phyloP scores from a whole-genome alignment of 2,797 vertebrate species.

The Morelia viridis region DNA sequence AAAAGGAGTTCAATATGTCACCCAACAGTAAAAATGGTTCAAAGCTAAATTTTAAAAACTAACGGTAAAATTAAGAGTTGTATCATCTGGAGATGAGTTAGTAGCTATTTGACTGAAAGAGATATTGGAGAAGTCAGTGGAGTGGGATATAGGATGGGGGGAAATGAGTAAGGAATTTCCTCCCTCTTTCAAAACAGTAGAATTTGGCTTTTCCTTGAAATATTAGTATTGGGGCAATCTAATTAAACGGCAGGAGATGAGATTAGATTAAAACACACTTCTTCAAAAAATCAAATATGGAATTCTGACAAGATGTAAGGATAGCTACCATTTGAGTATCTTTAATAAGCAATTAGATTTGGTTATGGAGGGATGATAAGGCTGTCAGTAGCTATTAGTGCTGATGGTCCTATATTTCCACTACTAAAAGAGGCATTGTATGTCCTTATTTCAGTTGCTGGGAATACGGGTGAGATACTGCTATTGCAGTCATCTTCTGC shows the following conservation, averaged over 20 bases:
- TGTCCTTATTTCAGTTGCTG: not conserved
- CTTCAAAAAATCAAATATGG: not conserved
- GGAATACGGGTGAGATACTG: not conserved
- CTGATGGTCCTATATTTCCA: not conserved
- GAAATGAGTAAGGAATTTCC: not conserved
- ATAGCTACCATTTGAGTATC: not conserved
- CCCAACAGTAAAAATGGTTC: not conserved
- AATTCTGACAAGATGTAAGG: not conserved
- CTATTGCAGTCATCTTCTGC: not conserved
- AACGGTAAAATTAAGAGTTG: not conserved
- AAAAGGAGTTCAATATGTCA: not conserved
- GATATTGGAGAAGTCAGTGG: not conserved
- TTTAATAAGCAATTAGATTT: not conserved
- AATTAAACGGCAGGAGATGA: not conserved
- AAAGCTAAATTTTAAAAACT: not conserved
- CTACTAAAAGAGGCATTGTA: not conserved
- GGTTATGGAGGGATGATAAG: not conserved
- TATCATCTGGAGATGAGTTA: slow-evolving; percentile 11
- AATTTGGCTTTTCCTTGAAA: not conserved
- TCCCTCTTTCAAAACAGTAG: not conserved
- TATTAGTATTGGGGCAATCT: not conserved
- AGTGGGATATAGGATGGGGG: not conserved
- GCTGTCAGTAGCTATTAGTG: not conserved
- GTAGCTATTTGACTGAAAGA: not conserved
- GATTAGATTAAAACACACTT: not conserved